Base-by-base conservation (phyloP, 2,888 invertebrate species). In the Eupithecia dodoneata region DNA sequence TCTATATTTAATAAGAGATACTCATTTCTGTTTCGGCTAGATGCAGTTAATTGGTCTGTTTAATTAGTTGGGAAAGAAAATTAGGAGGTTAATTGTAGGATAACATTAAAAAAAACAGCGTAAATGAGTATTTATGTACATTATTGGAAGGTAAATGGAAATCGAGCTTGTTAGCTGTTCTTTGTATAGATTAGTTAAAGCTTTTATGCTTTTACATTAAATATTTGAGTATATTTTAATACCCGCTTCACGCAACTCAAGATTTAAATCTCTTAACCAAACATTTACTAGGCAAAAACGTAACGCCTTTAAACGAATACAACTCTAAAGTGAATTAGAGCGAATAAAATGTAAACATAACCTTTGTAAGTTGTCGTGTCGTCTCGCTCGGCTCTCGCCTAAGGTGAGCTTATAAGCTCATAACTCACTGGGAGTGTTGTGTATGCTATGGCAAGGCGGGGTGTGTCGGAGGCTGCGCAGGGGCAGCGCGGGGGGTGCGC, bases 401-500 rank as follows among this genome's bases (percentile, higher is more conserved):
- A 69, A 74, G 74, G 74, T 74, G 72, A 79, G 55, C 70, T 69
- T 59, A 12, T 69, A 78, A 72, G 78, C 88, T 88, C 94, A 94
- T 94, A 94, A 93, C 84, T 94, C 94, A 94, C 94, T 88, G 70
- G 71, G 66, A 44, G 75, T 78, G 47, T 71, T 71, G 72, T 72
- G 72, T 77, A 75, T 75, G 75, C 78, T 78, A 73, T 78, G 78
- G 82, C 77, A 84, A 86, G 89, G 85, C 79, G 88, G 89, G 89
- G 91, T 86, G 90, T 89, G 82, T 85, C 89, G 92, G 92, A 91
- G 92, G 91, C 91, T 92, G 93, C 88, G 90, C 87, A 85, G 87
- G 87, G 83, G 85, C 83, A 83, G 79, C 81, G 82, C 81, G 87
- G 84, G 88, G 85, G 88, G 89, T 87, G 91, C 87, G 90, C 89